Percentiles rank a stretch among this genome's conserved stretches.
These are phyloP conservation scores for Notothenia rossii DNA, from an alignment of 2,113 vertebrate species.

Conservation along the genomic window DNA sequence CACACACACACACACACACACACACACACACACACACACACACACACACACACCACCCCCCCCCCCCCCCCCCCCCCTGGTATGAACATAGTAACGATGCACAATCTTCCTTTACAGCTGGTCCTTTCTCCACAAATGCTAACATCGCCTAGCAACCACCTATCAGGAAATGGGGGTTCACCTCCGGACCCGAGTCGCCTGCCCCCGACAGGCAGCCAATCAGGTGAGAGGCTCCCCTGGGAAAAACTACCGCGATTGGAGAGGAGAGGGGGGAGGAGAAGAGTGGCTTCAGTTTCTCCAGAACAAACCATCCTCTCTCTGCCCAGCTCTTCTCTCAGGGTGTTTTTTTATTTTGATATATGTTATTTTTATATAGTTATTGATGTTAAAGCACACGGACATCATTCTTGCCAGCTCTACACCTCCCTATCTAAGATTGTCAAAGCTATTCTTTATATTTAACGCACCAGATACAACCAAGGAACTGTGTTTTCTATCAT, in stretches of 20 bases:
- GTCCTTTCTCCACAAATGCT: constrained; percentile 48
- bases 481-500: neutral
- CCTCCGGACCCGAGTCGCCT: constrained; percentile 50
- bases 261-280: constrained; percentile 31
- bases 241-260: constrained; percentile 64
- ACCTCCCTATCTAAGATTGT: constrained; percentile 11
- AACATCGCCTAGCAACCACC: constrained; percentile 76
- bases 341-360: constrained; percentile 42
- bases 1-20: neutral
- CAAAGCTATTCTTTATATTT: constrained; percentile 26
- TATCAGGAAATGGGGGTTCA: constrained; percentile 60
- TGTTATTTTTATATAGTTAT: constrained; percentile 59
- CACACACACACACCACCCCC: neutral
- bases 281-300: constrained; percentile 28
- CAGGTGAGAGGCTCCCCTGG: constrained; percentile 72
- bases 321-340: constrained; percentile 27
- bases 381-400: constrained; percentile 54
- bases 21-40: neutral
- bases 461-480: neutral
- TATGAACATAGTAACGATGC: constrained; percentile 15
- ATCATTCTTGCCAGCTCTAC: constrained; percentile 16
- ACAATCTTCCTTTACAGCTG: constrained; percentile 53
- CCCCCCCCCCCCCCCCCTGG: neutral
- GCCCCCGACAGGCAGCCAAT: constrained; percentile 69
- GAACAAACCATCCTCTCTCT: constrained; percentile 19